A percentile compares a stretch with the other conserved stretches of the same genome.
These are phyloP conservation scores for Anarsia innoxiella DNA, from an alignment of 2,888 invertebrate genomes.

Conservation along the genomic window DNA sequence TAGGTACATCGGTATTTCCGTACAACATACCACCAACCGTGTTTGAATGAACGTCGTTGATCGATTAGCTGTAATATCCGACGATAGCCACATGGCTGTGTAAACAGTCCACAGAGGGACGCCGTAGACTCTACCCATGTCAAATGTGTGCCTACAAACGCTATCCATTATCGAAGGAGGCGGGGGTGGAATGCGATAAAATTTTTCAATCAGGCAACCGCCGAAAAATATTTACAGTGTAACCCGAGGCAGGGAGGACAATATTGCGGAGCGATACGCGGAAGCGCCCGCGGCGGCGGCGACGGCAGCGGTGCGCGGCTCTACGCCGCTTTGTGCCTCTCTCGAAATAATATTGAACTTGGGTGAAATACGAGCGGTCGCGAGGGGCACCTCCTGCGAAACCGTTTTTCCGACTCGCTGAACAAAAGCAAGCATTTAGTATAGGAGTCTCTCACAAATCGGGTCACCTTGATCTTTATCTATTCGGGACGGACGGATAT, in stretches of 20 bases:
- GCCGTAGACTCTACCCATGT: slow-evolving; percentile 38
- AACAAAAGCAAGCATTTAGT: slow-evolving; percentile 61
- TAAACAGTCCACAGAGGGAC: slow-evolving; percentile 23
- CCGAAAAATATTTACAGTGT: slow-evolving; percentile 73
- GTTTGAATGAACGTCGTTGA: no score
- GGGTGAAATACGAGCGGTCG: slow-evolving; percentile 69
- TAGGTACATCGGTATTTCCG: no score
- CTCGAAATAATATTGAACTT: slow-evolving; percentile 73
- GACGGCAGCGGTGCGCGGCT: slow-evolving; percentile 49
- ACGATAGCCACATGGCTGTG: slow-evolving; percentile 18
- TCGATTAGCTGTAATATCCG: slow-evolving; percentile 14
- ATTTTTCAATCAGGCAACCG: slow-evolving; percentile 69
- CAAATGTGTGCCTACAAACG: slow-evolving; percentile 44
- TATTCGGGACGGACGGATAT: slow-evolving; percentile 10
- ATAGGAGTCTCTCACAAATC: slow-evolving; percentile 43
- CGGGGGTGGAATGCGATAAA: slow-evolving; percentile 66
- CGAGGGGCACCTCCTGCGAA: slow-evolving; percentile 54
- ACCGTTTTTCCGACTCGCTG: slow-evolving; percentile 65
- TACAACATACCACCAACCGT: no score
- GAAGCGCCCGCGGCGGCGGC: slow-evolving; percentile 51
- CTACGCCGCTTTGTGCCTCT: slow-evolving; percentile 64
- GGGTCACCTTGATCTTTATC: slow-evolving; percentile 33
- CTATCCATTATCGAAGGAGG: slow-evolving; percentile 60
- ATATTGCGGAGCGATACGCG: slow-evolving; percentile 65
- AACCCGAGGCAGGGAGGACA: slow-evolving; percentile 70